These are phyloP conservation scores for Poeciliopsis presidionis DNA, from an alignment of 2,797 vertebrate genomes.

Conservation along the genomic window DNA sequence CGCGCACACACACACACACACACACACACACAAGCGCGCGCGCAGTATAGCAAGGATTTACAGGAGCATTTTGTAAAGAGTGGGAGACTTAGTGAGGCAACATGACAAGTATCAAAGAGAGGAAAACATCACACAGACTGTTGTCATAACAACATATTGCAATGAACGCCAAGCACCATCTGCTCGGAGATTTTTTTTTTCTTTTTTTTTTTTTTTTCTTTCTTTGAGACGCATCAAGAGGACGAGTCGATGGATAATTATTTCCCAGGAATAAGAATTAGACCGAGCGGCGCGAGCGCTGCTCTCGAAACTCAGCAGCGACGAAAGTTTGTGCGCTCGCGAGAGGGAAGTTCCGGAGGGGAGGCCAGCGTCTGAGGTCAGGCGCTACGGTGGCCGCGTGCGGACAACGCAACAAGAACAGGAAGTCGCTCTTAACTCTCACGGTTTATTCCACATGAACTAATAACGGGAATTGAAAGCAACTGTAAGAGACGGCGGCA, in stretches of 20 bases:
- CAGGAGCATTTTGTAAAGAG: conserved; percentile 38
- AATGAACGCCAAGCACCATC: conserved; percentile 78
- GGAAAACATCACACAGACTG: conserved; percentile 78
- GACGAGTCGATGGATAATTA: conserved; percentile 74
- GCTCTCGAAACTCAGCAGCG: conserved; percentile 14
- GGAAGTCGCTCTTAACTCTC: conserved; percentile 9
- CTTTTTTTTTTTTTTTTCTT: conserved; percentile 34
- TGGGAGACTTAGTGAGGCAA: conserved; percentile 42
- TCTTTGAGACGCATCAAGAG: conserved; percentile 74
- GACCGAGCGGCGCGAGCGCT: conserved; percentile 34
- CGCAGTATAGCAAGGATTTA: conserved; percentile 29
- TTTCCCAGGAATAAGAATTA: conserved; percentile 68
- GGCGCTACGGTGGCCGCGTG: conserved; percentile 1
- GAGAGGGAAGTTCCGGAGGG: background rate
- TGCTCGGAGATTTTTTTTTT: conserved; percentile 57
- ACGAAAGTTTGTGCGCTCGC: background rate
- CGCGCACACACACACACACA: background rate
- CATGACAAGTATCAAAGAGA: conserved; percentile 75
- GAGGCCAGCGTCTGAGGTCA: background rate
- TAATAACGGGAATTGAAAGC: conserved; percentile 25
- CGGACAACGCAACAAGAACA: background rate
- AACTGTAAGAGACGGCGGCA: background rate
- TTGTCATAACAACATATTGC: conserved; percentile 85
- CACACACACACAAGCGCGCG: background rate
- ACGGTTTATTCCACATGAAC: conserved; percentile 8